phyloP scores from a whole-genome alignment of 1,140 invertebrate species.

The Danaus melanippus region DNA sequence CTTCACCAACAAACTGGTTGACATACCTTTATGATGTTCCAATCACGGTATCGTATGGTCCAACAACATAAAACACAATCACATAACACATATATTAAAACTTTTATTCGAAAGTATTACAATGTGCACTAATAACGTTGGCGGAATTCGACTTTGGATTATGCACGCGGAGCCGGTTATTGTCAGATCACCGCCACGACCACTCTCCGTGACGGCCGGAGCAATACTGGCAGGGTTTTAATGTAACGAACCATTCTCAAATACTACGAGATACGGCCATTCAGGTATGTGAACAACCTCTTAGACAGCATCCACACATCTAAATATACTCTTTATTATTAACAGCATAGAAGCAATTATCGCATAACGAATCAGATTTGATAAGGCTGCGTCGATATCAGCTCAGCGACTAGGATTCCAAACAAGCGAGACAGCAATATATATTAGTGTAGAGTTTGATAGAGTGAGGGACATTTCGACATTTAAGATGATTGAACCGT shows the following conservation, averaged over 20 bases:
- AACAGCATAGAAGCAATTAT: constrained; percentile 35
- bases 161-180: constrained; percentile 40
- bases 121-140: constrained; percentile 25
- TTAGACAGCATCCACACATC: constrained; percentile 27
- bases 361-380: constrained; percentile 26
- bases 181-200: constrained; percentile 20
- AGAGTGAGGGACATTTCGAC: constrained; percentile 35
- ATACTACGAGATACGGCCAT: constrained; percentile 62
- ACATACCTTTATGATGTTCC: constrained; percentile 44
- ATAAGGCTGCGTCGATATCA: constrained; percentile 70
- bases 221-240: constrained; percentile 44
- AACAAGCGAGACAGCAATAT: constrained; percentile 33
- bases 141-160: constrained; percentile 7
- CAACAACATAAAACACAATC: constrained; percentile 29
- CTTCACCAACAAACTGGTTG: constrained; percentile 36
- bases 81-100: constrained; percentile 43
- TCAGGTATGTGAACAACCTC: constrained; percentile 65
- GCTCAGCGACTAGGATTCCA: constrained; percentile 58
- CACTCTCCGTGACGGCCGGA: constrained; percentile 14
- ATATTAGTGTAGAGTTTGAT: constrained; percentile 16
- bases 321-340: constrained; percentile 37
- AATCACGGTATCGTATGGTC: constrained; percentile 18
- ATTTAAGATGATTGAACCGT: constrained; percentile 60
- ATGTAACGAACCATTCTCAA: constrained; percentile 55
- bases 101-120: constrained; percentile 44